Percentiles rank a stretch among this genome's conserved stretches.
phyloP scores from a whole-genome alignment of 2,113 vertebrate species.

The Rhinoptilus africanus region DNA sequence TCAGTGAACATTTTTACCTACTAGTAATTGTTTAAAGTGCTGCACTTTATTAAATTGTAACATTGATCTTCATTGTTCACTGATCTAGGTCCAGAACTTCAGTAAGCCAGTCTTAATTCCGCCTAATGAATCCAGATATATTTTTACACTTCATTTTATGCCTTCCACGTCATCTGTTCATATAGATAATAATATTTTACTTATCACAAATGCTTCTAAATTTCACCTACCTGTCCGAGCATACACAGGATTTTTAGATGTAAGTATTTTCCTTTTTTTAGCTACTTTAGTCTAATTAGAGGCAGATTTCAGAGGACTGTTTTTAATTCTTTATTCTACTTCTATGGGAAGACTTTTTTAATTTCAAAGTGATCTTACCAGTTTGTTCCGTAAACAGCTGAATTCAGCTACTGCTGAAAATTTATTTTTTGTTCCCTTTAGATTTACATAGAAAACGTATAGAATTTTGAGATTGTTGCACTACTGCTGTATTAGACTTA shows the following conservation, averaged over 20 bases:
- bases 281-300: background rate
- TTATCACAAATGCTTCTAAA: slow-evolving; percentile 97
- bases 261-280: slow-evolving; percentile 68
- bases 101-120: slow-evolving; percentile 89
- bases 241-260: slow-evolving; percentile 97
- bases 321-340: background rate
- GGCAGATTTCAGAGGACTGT: background rate
- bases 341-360: background rate
- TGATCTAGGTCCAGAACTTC: slow-evolving; percentile 91
- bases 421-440: background rate
- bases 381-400: background rate
- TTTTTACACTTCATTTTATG: slow-evolving; percentile 93
- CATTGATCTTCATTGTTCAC: slow-evolving; percentile 19
- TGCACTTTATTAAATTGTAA: background rate
- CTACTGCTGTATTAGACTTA: background rate
- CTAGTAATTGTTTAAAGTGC: background rate
- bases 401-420: background rate
- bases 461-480: background rate
- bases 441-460: background rate
- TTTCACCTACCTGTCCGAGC: slow-evolving; percentile 95
- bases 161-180: slow-evolving; percentile 91
- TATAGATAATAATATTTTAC: slow-evolving; percentile 95
- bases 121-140: slow-evolving; percentile 88
- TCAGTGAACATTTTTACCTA: background rate
- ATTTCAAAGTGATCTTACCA: background rate